Evolutionary conservation across 2,113 vertebrate genomes (phyloP).

Genomic region (Gila orcuttii): DNA sequence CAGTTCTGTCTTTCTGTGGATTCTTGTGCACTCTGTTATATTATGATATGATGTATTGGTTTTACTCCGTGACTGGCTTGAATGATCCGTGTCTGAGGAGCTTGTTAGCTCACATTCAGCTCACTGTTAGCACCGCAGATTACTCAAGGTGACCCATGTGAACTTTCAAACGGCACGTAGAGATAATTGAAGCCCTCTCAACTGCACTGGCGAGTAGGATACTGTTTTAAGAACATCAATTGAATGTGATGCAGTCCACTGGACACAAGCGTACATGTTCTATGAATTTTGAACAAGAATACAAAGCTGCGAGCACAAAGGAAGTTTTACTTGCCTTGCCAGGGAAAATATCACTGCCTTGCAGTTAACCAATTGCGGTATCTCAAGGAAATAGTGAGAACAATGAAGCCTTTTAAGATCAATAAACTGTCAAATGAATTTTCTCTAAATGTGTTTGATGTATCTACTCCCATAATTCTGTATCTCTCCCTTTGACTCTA

Average conservation of each 20-base stretch:
- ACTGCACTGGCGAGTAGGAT: slow-evolving; percentile 1
- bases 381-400: slow-evolving; percentile 7
- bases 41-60: background rate
- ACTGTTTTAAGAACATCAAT: slow-evolving; percentile 20
- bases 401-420: slow-evolving; percentile 7
- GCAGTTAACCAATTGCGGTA: background rate
- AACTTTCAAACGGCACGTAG: slow-evolving; percentile 18
- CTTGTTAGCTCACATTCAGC: slow-evolving; percentile 35
- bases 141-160: slow-evolving; percentile 25
- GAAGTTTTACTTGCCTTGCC: background rate
- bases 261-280: background rate
- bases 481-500: background rate
- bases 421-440: slow-evolving; percentile 13
- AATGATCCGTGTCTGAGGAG: background rate
- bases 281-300: background rate
- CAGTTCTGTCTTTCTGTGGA: background rate
- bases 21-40: background rate
- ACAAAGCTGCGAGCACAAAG: background rate
- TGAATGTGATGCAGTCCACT: background rate
- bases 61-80: background rate
- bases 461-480: slow-evolving; percentile 10
- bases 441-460: slow-evolving; percentile 11
- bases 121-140: background rate
- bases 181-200: slow-evolving; percentile 24
- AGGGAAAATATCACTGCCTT: background rate